Percentiles rank a stretch among this genome's conserved stretches.
phyloP scores from a whole-genome alignment of 2,888 invertebrate genomes.

The Philaethria dido region DNA sequence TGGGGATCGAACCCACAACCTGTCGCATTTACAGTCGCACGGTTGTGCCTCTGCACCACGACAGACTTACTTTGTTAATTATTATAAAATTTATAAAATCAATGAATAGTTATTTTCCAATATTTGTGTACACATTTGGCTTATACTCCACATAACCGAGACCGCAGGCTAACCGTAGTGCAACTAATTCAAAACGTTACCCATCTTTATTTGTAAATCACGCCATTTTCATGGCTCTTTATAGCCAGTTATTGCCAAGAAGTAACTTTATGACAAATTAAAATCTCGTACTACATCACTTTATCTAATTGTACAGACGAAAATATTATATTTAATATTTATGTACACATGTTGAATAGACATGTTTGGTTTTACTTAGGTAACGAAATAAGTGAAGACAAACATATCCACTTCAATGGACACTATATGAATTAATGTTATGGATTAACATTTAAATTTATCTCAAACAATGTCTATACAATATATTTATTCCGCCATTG shows the following conservation, averaged over 20 bases:
- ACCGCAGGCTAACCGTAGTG: constrained; percentile 36
- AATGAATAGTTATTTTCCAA: too few species aligned
- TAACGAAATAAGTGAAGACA: too few species aligned
- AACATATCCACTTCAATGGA: not conserved
- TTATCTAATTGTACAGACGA: constrained; percentile 24
- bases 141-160: constrained; percentile 30
- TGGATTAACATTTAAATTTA: too few species aligned
- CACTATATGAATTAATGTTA: too few species aligned
- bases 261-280: constrained; percentile 38
- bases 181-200: constrained; percentile 38
- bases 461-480: too few species aligned
- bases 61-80: too few species aligned
- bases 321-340: not conserved
- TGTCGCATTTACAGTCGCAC: too few species aligned
- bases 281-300: constrained; percentile 29
- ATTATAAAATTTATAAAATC: too few species aligned
- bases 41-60: too few species aligned
- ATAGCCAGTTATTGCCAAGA: constrained; percentile 33
- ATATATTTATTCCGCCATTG: too few species aligned
- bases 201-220: constrained; percentile 34
- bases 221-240: constrained; percentile 35
- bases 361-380: not conserved
- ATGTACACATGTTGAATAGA: not conserved
- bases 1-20: too few species aligned
- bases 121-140: too few species aligned